Base-by-base conservation (phyloP, 1,140 invertebrate genomes). In the Steinernema khuongi region DNA sequence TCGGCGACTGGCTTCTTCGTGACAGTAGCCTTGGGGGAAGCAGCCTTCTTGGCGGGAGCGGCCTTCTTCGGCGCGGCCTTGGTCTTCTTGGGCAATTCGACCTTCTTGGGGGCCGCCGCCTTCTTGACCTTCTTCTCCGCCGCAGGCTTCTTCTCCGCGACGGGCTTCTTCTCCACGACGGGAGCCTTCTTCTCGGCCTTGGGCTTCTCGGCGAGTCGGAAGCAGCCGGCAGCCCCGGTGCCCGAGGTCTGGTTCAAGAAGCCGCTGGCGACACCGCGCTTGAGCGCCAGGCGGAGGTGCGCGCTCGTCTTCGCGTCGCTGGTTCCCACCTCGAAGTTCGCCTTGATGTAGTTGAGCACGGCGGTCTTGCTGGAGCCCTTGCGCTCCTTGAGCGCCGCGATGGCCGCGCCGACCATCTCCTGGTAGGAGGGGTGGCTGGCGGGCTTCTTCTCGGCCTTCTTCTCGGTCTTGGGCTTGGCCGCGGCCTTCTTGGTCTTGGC, bases 301-400 rank as follows among this genome's bases (percentile, higher is more conserved):
- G 73, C 68, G 69, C 75, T 76, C 72, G 73, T 75, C 67, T 72
- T 43, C 7, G 19, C 36, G 22, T 78, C 70, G 66, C 84, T 82
- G 28, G 75, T 78, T 22, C 79, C 84, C 19, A 86, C 81, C 50
- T 85, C 86, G 82, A 81, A 85, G 79, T 85, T 85, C 22, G 80
- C 74, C 31, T 79, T n/a, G 68, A 87, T 85, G 81, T 86, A 84
- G 70, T 86, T 86, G 17, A 83, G 67, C 44, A 87, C 84, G 29
- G 85, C 85, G 69, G 81, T 79, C 66, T 83, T 77, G 18, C 85
- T 86, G 1, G 85, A 83, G 36, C 80, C 80, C 18, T 77, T 79
- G 28, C 70, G 66, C 31, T 78, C 80, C 71, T 81, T 74, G 7
- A 80, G 50, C 1, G 31, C 31, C 4, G 11, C 67, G 33, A 79